These are phyloP conservation scores for Coturnix japonica DNA, from an alignment of 2,113 vertebrate genomes.

Conservation along the genomic window DNA sequence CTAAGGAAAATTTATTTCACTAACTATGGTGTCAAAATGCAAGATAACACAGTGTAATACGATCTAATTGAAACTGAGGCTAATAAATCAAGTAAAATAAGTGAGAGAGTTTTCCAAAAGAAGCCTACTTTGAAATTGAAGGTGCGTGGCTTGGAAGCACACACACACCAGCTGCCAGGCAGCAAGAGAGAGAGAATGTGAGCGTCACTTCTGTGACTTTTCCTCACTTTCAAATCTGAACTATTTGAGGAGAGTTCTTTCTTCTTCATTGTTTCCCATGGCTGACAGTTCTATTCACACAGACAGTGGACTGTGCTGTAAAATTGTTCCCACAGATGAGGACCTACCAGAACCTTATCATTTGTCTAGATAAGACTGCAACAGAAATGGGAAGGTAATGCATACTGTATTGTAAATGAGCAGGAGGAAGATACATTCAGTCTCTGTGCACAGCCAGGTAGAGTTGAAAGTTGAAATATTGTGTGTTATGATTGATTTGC, in stretches of 20 bases:
- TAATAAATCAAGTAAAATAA: too few relatives aligned
- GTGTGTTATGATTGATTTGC: neutral
- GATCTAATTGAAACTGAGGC: too few relatives aligned
- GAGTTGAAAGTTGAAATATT: neutral
- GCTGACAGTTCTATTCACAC: neutral
- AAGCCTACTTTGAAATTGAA: too few relatives aligned
- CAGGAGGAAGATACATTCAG: neutral
- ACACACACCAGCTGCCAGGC: too few relatives aligned
- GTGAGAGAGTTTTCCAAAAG: too few relatives aligned
- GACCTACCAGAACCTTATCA: neutral
- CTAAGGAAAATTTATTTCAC: too few relatives aligned
- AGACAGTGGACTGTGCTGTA: neutral
- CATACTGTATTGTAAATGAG: neutral
- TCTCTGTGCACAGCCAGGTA: neutral
- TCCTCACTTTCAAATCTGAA: neutral
- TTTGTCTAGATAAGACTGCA: conserved; percentile 32
- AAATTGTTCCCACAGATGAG: neutral
- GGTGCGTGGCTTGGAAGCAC: too few relatives aligned
- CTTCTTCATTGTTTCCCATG: neutral
- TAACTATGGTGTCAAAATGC: too few relatives aligned
- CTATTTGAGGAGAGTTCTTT: neutral
- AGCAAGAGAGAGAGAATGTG: too few relatives aligned
- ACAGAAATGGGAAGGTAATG: neutral
- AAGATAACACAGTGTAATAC: too few relatives aligned
- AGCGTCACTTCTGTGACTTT: neutral